Evolutionary conservation across 2,888 invertebrate genomes (phyloP).

Genomic region (Sacculina carcini): DNA sequence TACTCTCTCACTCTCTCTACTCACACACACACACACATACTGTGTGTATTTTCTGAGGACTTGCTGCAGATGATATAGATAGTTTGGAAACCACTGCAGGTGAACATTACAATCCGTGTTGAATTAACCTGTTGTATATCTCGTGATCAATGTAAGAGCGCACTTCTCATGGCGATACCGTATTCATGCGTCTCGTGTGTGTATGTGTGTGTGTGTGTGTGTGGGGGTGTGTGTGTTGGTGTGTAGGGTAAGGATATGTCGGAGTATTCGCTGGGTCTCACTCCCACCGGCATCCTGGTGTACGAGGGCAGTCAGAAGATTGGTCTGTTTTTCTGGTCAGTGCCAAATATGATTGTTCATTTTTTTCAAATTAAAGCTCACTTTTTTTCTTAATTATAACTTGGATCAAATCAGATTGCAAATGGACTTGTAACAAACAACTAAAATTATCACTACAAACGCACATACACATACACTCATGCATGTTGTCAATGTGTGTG

Average conservation of each 20-base stretch:
- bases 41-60: background rate
- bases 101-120: too few relatives aligned
- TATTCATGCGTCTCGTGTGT: background rate
- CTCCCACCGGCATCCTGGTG: conserved; percentile 92
- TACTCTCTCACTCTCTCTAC: background rate
- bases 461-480: too few relatives aligned
- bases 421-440: background rate
- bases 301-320: conserved; percentile 92
- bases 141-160: background rate
- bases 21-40: background rate
- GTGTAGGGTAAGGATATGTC: conserved; percentile 70
- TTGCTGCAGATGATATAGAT: background rate
- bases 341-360: background rate
- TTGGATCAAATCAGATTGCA: too few relatives aligned
- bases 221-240: background rate
- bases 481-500: too few relatives aligned
- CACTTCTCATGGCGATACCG: background rate
- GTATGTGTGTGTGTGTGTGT: background rate
- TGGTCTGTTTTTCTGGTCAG: conserved; percentile 77
- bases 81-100: too few relatives aligned
- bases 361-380: background rate
- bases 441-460: background rate
- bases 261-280: conserved; percentile 83
- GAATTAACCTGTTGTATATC: background rate
- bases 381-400: background rate